Evolutionary conservation across 2,113 vertebrate species (phyloP), one percentile per base, ranked within the genome.

Genomic region (Murina feae): DNA sequence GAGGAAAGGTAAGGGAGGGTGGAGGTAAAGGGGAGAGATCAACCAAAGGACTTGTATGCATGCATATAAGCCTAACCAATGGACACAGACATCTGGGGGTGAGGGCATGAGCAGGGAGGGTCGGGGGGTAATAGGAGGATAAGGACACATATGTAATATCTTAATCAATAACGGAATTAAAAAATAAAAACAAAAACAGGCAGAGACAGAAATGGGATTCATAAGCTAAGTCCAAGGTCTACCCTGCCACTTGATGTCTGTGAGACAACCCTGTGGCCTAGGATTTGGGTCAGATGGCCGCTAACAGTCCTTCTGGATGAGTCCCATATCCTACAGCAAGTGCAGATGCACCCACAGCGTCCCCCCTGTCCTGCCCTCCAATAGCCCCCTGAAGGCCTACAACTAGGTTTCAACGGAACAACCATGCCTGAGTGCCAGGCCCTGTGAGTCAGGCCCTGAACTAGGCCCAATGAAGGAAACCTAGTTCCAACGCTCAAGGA

Each of bases 391-490:
- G 32, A 21, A 81, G 66, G 25, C 30, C 58, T 9, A 17, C 66
- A 71, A 30, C 53, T 7, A 44, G 53, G 39, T 25, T 53, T 55
- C 30, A 66, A 39, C 4, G 25, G 44, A 44, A 75, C 13, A 37
- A 30, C 30, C 1, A 0, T 0, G 11, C 11, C 13, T 12, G 51
- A 60, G 25, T 21, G 47, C 35, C 32, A 65, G 1, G 4, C 16
- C 23, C 23, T 17, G 5, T 30, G 32, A 14, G 83, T 32, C 89
- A 91, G 30, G 21, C 66, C 44, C 65, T 37, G 21, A 68, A 47
- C 9, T 6, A 55, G 58, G 17, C 20, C 3, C 17, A 8, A 21
- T 10, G 49, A 16, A 20, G 10, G 37, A 25, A 71, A 44, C 63
- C 44, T 21, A 7, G 53, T 53, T 42, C 72, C 8, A 1, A 3